phyloP scores from a whole-genome alignment of 1,140 invertebrate genomes.

The Sogatella furcifera region DNA sequence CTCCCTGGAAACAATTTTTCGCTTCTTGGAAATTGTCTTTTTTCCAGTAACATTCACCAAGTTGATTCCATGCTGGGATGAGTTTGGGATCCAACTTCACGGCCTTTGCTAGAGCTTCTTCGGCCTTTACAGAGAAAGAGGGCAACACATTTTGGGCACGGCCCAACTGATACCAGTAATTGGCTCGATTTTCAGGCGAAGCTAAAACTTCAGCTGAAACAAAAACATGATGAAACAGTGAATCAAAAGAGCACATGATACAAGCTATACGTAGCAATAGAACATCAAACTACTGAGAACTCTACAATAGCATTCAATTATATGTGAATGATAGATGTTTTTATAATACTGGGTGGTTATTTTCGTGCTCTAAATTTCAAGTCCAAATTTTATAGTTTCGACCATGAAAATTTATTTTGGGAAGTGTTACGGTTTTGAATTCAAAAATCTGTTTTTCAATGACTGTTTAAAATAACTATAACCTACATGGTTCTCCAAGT shows the following conservation, averaged over 20 bases:
- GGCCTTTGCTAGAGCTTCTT: constrained; percentile 65
- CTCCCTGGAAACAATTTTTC: constrained; percentile 74
- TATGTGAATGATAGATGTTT: background rate
- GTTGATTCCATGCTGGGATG: constrained; percentile 78
- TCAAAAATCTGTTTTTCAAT: no score
- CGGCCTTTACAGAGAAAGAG: constrained; percentile 53
- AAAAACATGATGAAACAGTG: constrained; percentile 24
- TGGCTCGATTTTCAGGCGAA: constrained; percentile 46
- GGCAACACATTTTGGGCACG: constrained; percentile 63
- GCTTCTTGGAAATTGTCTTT: constrained; percentile 69
- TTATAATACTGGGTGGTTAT: no score
- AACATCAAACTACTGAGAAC: background rate
- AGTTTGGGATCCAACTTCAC: constrained; percentile 75
- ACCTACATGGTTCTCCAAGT: no score
- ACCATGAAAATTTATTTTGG: no score
- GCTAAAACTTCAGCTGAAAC: constrained; percentile 22
- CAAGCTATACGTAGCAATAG: background rate
- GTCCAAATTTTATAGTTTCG: no score
- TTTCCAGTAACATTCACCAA: constrained; percentile 86
- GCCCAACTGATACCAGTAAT: constrained; percentile 64
- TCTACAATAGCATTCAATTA: constrained; percentile 5
- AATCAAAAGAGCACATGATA: background rate
- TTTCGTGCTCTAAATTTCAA: no score
- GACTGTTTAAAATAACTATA: no score
- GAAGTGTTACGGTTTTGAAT: no score